Percentiles rank a stretch among this genome's conserved stretches.
phyloP scores from a whole-genome alignment of 2,888 invertebrate genomes.

The Torymus aiolomorphi region DNA sequence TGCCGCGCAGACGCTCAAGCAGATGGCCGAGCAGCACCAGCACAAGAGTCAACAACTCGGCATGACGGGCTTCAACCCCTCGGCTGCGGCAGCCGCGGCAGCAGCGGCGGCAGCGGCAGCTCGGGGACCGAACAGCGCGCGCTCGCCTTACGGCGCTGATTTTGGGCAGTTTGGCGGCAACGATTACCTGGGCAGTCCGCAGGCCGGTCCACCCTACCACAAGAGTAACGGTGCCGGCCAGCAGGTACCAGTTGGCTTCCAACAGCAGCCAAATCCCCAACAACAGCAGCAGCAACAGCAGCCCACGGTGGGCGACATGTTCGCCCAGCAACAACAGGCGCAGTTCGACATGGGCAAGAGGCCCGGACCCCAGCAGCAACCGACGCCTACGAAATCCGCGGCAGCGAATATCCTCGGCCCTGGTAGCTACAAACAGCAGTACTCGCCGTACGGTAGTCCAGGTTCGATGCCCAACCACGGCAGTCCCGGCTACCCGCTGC shows the following conservation, averaged over 20 bases:
- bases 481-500: constrained; percentile 77
- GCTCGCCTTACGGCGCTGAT: constrained; percentile 79
- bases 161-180: constrained; percentile 77
- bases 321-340: constrained; percentile 54
- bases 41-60: constrained; percentile 86
- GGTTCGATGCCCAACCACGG: constrained; percentile 79
- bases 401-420: constrained; percentile 33
- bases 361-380: neutral
- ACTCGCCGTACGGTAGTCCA: constrained; percentile 83
- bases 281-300: constrained; percentile 50
- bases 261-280: constrained; percentile 61
- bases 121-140: constrained; percentile 71
- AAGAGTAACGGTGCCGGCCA: constrained; percentile 68
- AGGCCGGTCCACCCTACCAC: constrained; percentile 66
- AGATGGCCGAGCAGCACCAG: constrained; percentile 98
- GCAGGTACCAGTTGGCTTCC: constrained; percentile 59
- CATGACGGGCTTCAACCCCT: constrained; percentile 77
- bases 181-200: constrained; percentile 76
- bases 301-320: constrained; percentile 64
- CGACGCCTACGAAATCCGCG: neutral
- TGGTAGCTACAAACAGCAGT: constrained; percentile 78
- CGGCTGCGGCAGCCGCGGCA: constrained; percentile 72
- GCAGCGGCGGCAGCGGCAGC: constrained; percentile 74
- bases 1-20: constrained; percentile 95
- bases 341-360: constrained; percentile 40